Evolutionary conservation across 2,888 invertebrate genomes (phyloP), one percentile per base, ranked within the genome.

Genomic region (Diplazon laetatorius): DNA sequence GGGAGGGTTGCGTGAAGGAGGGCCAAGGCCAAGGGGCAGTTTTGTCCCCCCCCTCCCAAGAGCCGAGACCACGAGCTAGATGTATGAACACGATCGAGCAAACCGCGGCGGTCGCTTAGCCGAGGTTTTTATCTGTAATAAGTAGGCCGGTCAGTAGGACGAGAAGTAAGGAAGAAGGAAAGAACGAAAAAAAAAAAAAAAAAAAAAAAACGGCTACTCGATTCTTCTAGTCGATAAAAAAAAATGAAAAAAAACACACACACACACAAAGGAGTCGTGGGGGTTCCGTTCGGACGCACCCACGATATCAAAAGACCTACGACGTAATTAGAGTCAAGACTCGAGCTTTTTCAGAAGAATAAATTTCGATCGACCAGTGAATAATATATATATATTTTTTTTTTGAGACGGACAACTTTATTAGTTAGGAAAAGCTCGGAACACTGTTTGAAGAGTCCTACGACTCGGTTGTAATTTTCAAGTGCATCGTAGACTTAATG

Each of bases 1-100:
- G 76, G n/a, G n/a, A n/a, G n/a, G 87, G 87, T 89, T 88, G 89
- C 89, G 89, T 88, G 88, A 88, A 89, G 88, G 83, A 89, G 89
- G 85, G 89, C 88, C 89, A 90, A 91, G 91, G 91, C 88, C 89
- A 89, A 87, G 88, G 88, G 85, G 87, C 80, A 80, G 78, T 52
- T 78, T 77, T 76, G 60, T 76, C 71, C n/a, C n/a, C n/a, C n/a
- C n/a, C n/a, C n/a, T n/a, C n/a, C n/a, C n/a, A n/a, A n/a, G 65
- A 81, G 65, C 77, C 76, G 70, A 82, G 76, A n/a, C n/a, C 76
- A 77, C 73, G 71, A 80, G 71, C 73, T 75, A 76, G 77, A n/a
- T n/a, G n/a, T n/a, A n/a, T 68, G 78, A 81, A 80, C 82, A 85
- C n/a, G n/a, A 83, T 80, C 81, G 63, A 70, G 82, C 75, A 79